A percentile compares a stretch with the other conserved stretches of the same genome.
These are phyloP conservation scores for Drosophila siamana DNA, from an alignment of 2,888 invertebrate species.

Conservation along the genomic window DNA sequence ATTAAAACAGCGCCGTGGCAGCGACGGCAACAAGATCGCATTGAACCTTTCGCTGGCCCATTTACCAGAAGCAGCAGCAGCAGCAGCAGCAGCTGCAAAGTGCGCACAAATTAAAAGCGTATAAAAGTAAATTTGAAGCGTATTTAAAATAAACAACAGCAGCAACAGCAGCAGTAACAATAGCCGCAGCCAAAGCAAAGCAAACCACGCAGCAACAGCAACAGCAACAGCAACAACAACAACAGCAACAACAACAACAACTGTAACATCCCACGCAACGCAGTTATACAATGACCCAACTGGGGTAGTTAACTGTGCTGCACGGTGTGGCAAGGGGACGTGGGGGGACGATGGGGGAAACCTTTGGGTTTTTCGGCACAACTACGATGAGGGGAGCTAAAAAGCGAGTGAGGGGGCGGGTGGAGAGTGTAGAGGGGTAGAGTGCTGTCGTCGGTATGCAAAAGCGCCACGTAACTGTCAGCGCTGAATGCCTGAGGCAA, in stretches of 20 bases:
- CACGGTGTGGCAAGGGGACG: not conserved
- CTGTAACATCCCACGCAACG: slow-evolving; percentile 28
- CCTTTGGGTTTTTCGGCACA: slow-evolving; percentile 14
- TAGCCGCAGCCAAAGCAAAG: slow-evolving; percentile 19
- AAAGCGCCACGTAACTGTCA: slow-evolving; percentile 65
- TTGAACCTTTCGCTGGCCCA: slow-evolving; percentile 27
- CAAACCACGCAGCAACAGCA: slow-evolving; percentile 27
- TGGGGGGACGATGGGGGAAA: not conserved
- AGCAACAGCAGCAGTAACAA: slow-evolving; percentile 25
- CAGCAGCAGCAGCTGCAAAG: slow-evolving; percentile 25
- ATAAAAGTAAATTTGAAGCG: slow-evolving; percentile 80
- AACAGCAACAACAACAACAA: slow-evolving; percentile 7
- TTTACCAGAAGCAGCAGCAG: slow-evolving; percentile 5
- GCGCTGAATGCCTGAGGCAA: slow-evolving; percentile 52
- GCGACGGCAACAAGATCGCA: slow-evolving; percentile 4
- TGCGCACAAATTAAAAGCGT: slow-evolving; percentile 74
- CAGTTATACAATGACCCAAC: slow-evolving; percentile 54
- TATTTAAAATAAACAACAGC: slow-evolving; percentile 65
- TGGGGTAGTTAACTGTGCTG: slow-evolving; percentile 1
- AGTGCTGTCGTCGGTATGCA: slow-evolving; percentile 70
- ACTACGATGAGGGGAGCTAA: not conserved
- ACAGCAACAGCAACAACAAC: slow-evolving; percentile 15
- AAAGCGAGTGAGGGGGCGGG: not conserved
- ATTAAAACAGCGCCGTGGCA: slow-evolving; percentile 56
- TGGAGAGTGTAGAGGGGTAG: not conserved